These are phyloP conservation scores for Sitta carolinensis DNA, from an alignment of 2,797 vertebrate species.

Conservation along the genomic window DNA sequence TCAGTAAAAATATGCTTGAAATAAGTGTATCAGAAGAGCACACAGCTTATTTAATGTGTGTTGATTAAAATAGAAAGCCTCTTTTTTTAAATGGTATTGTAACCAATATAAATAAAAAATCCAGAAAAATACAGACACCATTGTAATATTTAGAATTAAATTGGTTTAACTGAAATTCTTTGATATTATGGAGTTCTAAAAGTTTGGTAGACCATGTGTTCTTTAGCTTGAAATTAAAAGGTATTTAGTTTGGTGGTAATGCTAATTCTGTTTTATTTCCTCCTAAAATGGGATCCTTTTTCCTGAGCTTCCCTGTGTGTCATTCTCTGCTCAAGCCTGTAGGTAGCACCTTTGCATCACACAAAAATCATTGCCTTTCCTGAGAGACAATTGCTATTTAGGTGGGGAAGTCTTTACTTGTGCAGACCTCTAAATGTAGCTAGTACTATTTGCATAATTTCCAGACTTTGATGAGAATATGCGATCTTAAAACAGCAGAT, in stretches of 20 bases:
- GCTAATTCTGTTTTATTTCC: background rate
- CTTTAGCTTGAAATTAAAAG: background rate
- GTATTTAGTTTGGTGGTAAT: background rate
- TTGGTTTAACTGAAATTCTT: background rate
- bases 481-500: conserved; percentile 54
- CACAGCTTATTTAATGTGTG: background rate
- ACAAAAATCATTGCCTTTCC: background rate
- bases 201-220: background rate
- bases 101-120: background rate
- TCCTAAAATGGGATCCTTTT: background rate
- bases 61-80: background rate
- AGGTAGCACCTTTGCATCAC: conserved; percentile 76
- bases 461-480: conserved; percentile 74
- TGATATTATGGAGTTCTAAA: background rate
- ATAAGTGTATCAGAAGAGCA: background rate
- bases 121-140: background rate
- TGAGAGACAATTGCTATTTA: conserved; percentile 1
- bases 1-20: background rate
- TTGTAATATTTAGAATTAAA: background rate
- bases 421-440: conserved; percentile 59
- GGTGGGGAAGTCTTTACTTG: conserved; percentile 47
- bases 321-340: conserved; percentile 63
- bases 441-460: conserved; percentile 75
- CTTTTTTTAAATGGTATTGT: background rate
- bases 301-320: background rate